phyloP scores from a whole-genome alignment of 2,888 invertebrate species.

The Eremobia ochroleuca region DNA sequence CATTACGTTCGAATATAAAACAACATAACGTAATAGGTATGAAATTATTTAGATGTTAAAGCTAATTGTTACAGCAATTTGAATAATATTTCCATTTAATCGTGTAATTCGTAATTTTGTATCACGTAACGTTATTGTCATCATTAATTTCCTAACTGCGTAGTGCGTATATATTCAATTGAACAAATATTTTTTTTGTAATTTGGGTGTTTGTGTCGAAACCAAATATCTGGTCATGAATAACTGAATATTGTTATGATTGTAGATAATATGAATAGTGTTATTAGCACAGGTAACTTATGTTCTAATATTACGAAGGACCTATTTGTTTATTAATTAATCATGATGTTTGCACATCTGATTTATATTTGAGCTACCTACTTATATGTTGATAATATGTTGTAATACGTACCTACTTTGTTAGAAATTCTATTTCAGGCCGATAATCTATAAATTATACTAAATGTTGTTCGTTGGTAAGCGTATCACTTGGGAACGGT shows the following conservation, averaged over 20 bases:
- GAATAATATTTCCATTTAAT: constrained; percentile 49
- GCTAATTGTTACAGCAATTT: constrained; percentile 39
- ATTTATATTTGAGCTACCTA: neutral
- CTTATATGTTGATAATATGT: neutral
- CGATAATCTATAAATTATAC: neutral
- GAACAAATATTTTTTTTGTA: constrained; percentile 25
- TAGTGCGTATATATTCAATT: neutral
- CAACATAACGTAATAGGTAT: constrained; percentile 3
- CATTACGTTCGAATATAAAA: constrained; percentile 30
- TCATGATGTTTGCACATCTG: constrained; percentile 18
- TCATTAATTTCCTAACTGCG: constrained; percentile 13
- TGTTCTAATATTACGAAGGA: constrained; percentile 7
- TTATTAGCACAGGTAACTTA: constrained; percentile 1
- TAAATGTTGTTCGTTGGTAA: neutral
- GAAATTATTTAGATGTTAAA: constrained; percentile 21
- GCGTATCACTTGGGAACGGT: neutral
- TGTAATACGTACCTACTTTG: neutral
- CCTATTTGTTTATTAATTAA: neutral
- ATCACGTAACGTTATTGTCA: constrained; percentile 12
- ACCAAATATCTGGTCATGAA: constrained; percentile 5
- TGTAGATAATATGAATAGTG: constrained; percentile 12
- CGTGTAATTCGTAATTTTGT: constrained; percentile 24
- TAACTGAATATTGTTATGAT: neutral
- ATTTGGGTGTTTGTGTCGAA: neutral
- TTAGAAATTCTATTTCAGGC: neutral